phyloP scores from a whole-genome alignment of 2,888 invertebrate species.

The Auanema sp. region DNA sequence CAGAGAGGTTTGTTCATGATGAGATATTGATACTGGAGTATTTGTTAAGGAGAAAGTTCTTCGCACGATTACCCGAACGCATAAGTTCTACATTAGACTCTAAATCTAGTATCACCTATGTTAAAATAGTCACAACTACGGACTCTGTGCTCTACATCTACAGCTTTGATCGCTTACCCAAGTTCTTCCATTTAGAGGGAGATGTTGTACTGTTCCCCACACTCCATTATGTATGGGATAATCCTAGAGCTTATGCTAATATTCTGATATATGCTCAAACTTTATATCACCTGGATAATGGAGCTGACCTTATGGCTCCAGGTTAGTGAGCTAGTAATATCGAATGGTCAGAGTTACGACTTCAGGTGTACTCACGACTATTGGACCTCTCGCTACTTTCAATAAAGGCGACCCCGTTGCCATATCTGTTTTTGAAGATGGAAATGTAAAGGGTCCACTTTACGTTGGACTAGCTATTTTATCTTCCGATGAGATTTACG shows the following conservation, averaged over 20 bases:
- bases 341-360: no score
- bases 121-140: slow-evolving; percentile 33
- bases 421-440: slow-evolving; percentile 28
- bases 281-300: slow-evolving; percentile 50
- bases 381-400: slow-evolving; percentile 17
- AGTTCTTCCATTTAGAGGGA: slow-evolving; percentile 49
- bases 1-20: slow-evolving; percentile 47
- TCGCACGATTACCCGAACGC: slow-evolving; percentile 26
- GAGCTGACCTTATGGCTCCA: slow-evolving; percentile 61
- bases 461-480: slow-evolving; percentile 55
- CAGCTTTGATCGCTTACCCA: slow-evolving; percentile 48
- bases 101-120: slow-evolving; percentile 33
- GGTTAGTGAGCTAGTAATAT: slow-evolving; percentile 29
- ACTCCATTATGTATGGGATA: slow-evolving; percentile 43
- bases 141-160: slow-evolving; percentile 44
- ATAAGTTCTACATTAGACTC: slow-evolving; percentile 15
- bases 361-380: slow-evolving; percentile 10
- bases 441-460: slow-evolving; percentile 43
- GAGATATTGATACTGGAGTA: background rate
- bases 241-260: slow-evolving; percentile 40
- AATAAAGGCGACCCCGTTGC: slow-evolving; percentile 40
- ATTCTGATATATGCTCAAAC: slow-evolving; percentile 49
- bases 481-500: slow-evolving; percentile 49
- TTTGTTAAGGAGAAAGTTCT: slow-evolving; percentile 29
- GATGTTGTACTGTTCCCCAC: slow-evolving; percentile 43